These are phyloP conservation scores for Vanessa tameamea DNA, from an alignment of 1,140 invertebrate genomes.

Conservation along the genomic window DNA sequence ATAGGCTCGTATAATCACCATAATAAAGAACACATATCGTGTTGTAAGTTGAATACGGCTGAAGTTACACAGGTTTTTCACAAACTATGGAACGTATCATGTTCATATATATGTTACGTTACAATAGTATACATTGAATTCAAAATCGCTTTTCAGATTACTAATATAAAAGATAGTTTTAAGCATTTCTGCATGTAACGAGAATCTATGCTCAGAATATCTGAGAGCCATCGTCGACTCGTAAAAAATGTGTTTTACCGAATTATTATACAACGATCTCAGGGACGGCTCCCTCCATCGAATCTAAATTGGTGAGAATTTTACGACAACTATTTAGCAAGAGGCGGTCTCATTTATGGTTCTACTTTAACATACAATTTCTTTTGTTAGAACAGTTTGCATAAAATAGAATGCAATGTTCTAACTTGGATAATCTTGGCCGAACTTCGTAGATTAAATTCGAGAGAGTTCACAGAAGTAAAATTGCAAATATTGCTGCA, in stretches of 20 bases:
- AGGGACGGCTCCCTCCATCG: slow-evolving; percentile 49
- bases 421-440: slow-evolving; percentile 12
- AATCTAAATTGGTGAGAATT: slow-evolving; percentile 68
- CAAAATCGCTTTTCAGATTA: neutral
- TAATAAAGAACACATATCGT: no score
- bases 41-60: no score
- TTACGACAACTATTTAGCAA: slow-evolving; percentile 48
- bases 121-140: no score
- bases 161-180: neutral
- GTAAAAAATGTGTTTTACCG: slow-evolving; percentile 72
- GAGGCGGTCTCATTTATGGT: slow-evolving; percentile 1
- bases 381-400: slow-evolving; percentile 4
- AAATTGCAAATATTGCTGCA: slow-evolving; percentile 1
- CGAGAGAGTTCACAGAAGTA: slow-evolving; percentile 9
- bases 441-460: slow-evolving; percentile 25
- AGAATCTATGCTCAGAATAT: slow-evolving; percentile 14
- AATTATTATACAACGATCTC: slow-evolving; percentile 64
- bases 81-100: no score
- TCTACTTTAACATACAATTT: slow-evolving; percentile 15
- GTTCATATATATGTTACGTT: no score
- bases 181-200: slow-evolving; percentile 6
- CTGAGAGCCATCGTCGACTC: slow-evolving; percentile 40
- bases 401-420: slow-evolving; percentile 1
- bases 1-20: no score
- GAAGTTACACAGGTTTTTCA: no score